A percentile compares a stretch with the other conserved stretches of the same genome.
phyloP scores from a whole-genome alignment of 2,888 invertebrate species.

The Limnephilus marmoratus region DNA sequence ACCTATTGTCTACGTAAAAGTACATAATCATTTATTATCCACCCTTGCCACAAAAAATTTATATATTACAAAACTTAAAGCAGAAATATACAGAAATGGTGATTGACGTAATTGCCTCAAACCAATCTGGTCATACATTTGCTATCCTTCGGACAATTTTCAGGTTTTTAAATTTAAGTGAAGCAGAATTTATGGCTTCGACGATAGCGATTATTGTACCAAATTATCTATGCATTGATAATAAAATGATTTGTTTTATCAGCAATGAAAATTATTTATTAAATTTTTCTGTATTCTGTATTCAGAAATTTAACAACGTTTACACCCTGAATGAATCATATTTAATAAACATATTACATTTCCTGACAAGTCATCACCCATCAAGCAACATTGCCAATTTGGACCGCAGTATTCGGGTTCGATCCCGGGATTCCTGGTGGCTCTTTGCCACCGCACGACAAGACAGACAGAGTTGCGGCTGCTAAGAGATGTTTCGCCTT shows the following conservation, averaged over 20 bases:
- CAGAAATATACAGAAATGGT: neutral
- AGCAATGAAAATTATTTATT: neutral
- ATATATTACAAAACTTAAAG: neutral
- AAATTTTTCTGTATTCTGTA: neutral
- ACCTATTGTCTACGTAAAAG: too few relatives aligned
- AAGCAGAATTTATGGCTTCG: too few relatives aligned
- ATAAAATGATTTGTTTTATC: neutral
- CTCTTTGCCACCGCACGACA: conserved; percentile 22
- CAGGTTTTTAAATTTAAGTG: neutral
- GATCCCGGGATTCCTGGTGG: conserved; percentile 32
- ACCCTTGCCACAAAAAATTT: neutral
- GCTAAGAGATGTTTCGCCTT: conserved; percentile 15
- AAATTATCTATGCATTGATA: too few relatives aligned
- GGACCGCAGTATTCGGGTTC: conserved; percentile 39
- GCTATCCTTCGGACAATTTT: neutral
- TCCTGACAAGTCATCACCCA: neutral
- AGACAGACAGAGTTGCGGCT: conserved; percentile 28
- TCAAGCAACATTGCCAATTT: conserved; percentile 10
- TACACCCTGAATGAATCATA: neutral
- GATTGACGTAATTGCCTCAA: too few relatives aligned
- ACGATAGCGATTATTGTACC: too few relatives aligned
- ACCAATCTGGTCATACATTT: neutral
- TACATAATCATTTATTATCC: too few relatives aligned
- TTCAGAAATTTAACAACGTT: neutral
- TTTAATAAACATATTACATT: neutral